Conservation (phyloP, 2,888 invertebrate species). For the Ommatoiulus sabulosus region DNA sequence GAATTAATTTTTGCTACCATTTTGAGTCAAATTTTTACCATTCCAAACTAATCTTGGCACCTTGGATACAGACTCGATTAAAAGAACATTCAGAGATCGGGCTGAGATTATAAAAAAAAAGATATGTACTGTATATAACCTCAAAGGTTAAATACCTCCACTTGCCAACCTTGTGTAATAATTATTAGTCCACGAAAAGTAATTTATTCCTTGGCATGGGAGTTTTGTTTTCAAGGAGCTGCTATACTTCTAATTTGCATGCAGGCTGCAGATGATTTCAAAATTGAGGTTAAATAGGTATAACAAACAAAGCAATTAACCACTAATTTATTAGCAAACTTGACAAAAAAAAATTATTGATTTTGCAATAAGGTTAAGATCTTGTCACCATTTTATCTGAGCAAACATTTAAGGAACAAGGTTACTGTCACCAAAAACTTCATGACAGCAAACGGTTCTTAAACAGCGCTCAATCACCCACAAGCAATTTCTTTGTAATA, state of each 20-base stretch:
- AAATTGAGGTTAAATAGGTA: not conserved
- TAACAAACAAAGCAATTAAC: not conserved
- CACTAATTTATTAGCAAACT: slow-evolving; percentile 21
- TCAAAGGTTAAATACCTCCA: slow-evolving; percentile 36
- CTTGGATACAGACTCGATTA: not conserved
- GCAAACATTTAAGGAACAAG: no score
- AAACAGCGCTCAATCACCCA: not conserved
- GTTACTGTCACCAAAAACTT: no score
- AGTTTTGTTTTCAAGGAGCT: not conserved
- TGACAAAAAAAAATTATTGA: not conserved
- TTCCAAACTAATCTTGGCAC: not conserved
- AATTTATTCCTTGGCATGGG: not conserved
- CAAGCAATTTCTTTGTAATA: no score
- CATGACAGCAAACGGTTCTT: no score
- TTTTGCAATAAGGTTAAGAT: not conserved
- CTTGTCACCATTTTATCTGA: not conserved
- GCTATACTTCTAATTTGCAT: no score
- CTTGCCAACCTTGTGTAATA: slow-evolving; percentile 1
- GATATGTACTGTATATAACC: no score
- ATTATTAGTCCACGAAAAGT: not conserved
- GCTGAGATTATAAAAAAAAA: no score
- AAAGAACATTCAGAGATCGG: no score
- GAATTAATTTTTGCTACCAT: no score
- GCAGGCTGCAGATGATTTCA: not conserved
- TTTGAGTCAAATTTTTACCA: no score